Percentiles rank a stretch among this genome's conserved stretches.
phyloP scores from a whole-genome alignment of 2,797 vertebrate genomes.

The Zenarchopterus dispar region DNA sequence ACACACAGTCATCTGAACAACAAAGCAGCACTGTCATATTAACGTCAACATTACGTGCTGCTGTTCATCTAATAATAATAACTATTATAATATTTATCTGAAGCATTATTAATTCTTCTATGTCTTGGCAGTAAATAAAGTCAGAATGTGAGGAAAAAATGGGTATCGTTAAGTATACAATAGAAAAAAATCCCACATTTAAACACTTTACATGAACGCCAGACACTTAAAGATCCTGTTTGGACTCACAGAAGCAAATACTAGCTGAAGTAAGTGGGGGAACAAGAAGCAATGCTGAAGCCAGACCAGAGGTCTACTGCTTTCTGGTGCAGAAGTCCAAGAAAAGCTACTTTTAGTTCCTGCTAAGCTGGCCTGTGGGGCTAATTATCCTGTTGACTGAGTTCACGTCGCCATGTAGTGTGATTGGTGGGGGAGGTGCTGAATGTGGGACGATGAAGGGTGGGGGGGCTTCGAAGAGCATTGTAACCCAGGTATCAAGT shows the following conservation, averaged over 20 bases:
- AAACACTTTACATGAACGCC: not conserved
- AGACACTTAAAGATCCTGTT: constrained; percentile 1
- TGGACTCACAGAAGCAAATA: constrained; percentile 18
- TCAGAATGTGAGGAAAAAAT: too few relatives aligned
- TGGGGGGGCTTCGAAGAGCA: constrained; percentile 5
- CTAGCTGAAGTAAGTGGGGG: constrained; percentile 35
- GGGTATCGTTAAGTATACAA: too few relatives aligned
- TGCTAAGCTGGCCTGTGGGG: constrained; percentile 72
- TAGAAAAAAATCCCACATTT: too few relatives aligned
- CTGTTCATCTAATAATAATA: too few relatives aligned
- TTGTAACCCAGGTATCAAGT: constrained; percentile 50
- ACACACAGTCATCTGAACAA: too few relatives aligned
- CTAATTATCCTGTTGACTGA: constrained; percentile 79
- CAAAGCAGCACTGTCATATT: too few relatives aligned
- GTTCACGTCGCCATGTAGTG: constrained; percentile 77
- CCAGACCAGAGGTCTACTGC: constrained; percentile 55
- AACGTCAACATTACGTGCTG: too few relatives aligned
- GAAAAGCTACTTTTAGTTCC: constrained; percentile 60
- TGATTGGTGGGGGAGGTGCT: constrained; percentile 20
- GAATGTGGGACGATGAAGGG: constrained; percentile 41
- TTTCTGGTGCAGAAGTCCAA: constrained; percentile 76
- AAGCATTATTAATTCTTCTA: too few relatives aligned
- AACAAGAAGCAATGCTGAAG: constrained; percentile 59
- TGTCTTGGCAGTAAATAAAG: too few relatives aligned
- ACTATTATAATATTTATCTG: too few relatives aligned